phyloP scores from a whole-genome alignment of 2,113 vertebrate genomes.

The Sebastes schlegelii region DNA sequence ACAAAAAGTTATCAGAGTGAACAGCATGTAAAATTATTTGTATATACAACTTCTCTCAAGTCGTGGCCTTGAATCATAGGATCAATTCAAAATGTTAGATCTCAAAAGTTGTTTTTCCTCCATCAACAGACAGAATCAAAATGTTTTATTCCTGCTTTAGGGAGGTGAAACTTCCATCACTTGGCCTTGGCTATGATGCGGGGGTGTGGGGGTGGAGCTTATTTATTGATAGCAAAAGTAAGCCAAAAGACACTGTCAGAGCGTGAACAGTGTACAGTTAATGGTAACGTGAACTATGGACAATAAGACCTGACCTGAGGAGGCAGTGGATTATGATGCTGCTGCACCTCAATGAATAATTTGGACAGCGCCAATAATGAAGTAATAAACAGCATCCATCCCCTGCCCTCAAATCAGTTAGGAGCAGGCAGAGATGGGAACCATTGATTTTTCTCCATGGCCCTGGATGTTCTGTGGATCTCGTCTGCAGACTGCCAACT shows the following conservation, averaged over 20 bases:
- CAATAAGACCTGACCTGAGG: constrained; percentile 39
- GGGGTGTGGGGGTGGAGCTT: too few relatives aligned
- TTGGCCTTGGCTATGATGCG: constrained; percentile 11
- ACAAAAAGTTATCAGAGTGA: constrained; percentile 39
- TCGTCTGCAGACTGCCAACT: constrained; percentile 78
- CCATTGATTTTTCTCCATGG: constrained; percentile 79
- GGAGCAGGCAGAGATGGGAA: constrained; percentile 62
- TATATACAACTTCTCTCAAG: constrained; percentile 31
- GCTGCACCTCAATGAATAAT: constrained; percentile 62
- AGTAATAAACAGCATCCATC: constrained; percentile 71
- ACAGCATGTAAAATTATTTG: constrained; percentile 47
- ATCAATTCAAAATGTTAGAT: constrained; percentile 46
- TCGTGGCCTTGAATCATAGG: constrained; percentile 18
- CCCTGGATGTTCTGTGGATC: constrained; percentile 74
- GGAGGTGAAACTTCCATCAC: constrained; percentile 25
- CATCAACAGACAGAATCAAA: constrained; percentile 25
- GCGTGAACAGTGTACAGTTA: background rate
- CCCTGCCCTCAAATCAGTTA: constrained; percentile 55
- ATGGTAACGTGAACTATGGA: constrained; percentile 1
- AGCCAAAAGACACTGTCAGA: constrained; percentile 7
- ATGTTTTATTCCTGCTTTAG: constrained; percentile 37
- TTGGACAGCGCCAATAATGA: constrained; percentile 72
- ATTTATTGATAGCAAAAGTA: constrained; percentile 16
- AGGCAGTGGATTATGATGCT: constrained; percentile 68
- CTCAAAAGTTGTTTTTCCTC: constrained; percentile 45